Base-by-base conservation (phyloP, 2,888 invertebrate species). In the Entomobrya proxima region DNA sequence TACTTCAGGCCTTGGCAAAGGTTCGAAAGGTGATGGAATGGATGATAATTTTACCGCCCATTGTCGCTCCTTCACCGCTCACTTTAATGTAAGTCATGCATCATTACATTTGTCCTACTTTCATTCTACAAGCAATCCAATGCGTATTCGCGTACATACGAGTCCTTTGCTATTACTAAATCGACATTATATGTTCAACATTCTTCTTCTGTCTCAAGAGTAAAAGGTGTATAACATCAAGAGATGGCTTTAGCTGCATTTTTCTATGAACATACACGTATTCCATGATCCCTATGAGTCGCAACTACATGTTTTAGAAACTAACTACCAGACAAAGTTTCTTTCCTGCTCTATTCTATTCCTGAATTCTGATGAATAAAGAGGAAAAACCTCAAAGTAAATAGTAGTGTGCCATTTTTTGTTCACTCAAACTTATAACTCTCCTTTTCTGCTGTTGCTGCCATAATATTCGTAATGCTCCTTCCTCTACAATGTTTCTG, bases 11-110 rank as follows among this genome's bases (percentile, higher is more conserved):
- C 86, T 85, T 40, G 88, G 89, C 78, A 89, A 90, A 87, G 83
- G 82, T 77, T 74, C 79, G 91, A 37, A 93, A 93, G 89, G 91
- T 91, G 37, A 91, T 93, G 27, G 93, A 93, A 76, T 85, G 21
- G 93, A 93, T 44, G 93, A 94, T 18, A 94, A 94, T 1, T 94
- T 95, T 90, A 93, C 94, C 21, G 93, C 93, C 84, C 94, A 94
- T 91, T 94, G 94, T 90, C 93, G 94, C 58, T 93, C 93, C 5
- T 94, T 94, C 89, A 94, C 94, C 89, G 92, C 93, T 4, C 93
- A 90, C 86, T 87, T 90, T 77, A 90, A 88, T 76, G 90, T 90
- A 88, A 90, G 89, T 88, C 67, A 74, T 85, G 85, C 69, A 72
- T 78, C 84, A 84, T 84, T 77, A 72, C 64, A 84, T 32, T 77